Evolutionary conservation across 2,113 vertebrate species (phyloP), one percentile per base, ranked within the genome.

Genomic region (Corynorhinus townsendii): DNA sequence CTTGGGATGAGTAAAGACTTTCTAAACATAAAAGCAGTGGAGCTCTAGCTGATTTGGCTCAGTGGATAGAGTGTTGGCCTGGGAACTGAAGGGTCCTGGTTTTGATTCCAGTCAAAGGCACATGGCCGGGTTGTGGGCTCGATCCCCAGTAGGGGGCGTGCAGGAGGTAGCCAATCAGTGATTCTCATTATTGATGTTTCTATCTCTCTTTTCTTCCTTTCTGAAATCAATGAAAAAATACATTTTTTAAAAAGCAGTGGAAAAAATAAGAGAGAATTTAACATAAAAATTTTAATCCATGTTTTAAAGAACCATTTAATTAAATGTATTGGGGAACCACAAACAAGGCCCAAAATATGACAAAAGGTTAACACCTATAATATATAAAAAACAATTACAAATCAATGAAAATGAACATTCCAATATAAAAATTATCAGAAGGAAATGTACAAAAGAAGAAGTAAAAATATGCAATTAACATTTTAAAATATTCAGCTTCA

Each of bases 381-480:
- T 75, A 95, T 90, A 79, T 64, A 90, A 94, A 94, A 93, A 95
- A 92, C 47, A 71, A 76, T 84, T 45, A 86, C 30, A 69, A 90
- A 84, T 71, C 71, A 96, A 94, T 73, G 86, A 93, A 89, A 92
- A 85, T 49, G 26, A 82, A 62, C 4, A 35, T 52, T 68, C 40
- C n/a, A 52, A 28, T 24, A 90, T 73, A 77, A 95, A 94, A 81
- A 40, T 33, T 17, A 20, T 16, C 26, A 83, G 76, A 26, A 80
- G 56, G 30, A 89, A 89, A 83, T 90, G 40, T 73, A 59, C 9
- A 83, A 81, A 92, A 80, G 38, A 35, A 83, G 33, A 56, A 79
- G 92, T 91, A 16, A 72, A 88, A 86, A 59, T 35, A n/a, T 22
- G 9, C 3, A 90, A 73, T 75, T 40, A 89, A 38, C 16, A 79